These are phyloP conservation scores for Datnioides undecimradiatus DNA, from an alignment of 2,113 vertebrate genomes.

Conservation along the genomic window DNA sequence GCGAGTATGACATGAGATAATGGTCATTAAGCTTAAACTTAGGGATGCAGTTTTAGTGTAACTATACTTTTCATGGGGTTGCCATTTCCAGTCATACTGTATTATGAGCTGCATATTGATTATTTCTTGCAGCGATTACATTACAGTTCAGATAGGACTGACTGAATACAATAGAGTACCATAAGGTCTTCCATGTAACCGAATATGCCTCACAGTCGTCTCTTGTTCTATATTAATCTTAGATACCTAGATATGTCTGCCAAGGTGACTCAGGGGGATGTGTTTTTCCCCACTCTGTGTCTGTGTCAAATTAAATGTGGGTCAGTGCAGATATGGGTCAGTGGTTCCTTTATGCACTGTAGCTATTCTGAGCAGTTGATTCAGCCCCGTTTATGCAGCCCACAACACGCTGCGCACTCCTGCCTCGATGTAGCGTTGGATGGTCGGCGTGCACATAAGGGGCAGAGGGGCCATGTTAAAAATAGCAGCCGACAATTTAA, in stretches of 20 bases:
- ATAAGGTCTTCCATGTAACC: neutral
- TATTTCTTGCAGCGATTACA: neutral
- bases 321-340: conserved; percentile 79
- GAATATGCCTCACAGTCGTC: neutral
- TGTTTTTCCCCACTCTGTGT: conserved; percentile 36
- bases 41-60: neutral
- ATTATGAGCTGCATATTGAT: neutral
- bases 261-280: conserved; percentile 45
- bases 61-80: too few relatives aligned
- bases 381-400: conserved; percentile 51
- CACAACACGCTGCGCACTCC: conserved; percentile 21
- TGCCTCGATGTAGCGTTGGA: conserved; percentile 30
- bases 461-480: conserved; percentile 18
- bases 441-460: neutral
- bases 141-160: neutral
- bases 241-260: neutral
- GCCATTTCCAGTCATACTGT: neutral
- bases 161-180: neutral
- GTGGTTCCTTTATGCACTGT: conserved; percentile 62
- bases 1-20: neutral
- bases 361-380: conserved; percentile 72
- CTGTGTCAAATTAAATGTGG: conserved; percentile 72
- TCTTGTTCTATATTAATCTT: conserved; percentile 23
- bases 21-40: neutral
- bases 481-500: conserved; percentile 39